Percentiles rank a stretch among this genome's conserved stretches.
These are phyloP conservation scores for Anas platyrhynchos DNA, from an alignment of 2,113 vertebrate genomes.

Conservation along the genomic window DNA sequence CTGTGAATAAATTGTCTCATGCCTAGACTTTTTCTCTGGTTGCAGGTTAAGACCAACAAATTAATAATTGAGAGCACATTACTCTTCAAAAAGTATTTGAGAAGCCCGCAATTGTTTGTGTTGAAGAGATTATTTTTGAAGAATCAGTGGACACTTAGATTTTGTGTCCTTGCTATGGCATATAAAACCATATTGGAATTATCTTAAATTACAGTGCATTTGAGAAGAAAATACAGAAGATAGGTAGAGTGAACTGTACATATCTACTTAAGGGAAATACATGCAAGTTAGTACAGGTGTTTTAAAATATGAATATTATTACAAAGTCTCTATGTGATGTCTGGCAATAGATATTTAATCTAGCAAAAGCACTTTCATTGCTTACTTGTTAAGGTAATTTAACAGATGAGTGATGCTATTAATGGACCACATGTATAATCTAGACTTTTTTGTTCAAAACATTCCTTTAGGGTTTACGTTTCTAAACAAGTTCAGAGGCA, in stretches of 20 bases:
- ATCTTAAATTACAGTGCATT: slow-evolving; percentile 38
- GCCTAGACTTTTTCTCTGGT: neutral
- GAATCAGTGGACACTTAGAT: neutral
- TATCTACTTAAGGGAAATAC: neutral
- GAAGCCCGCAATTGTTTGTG: neutral
- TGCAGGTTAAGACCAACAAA: neutral
- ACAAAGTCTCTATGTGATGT: neutral
- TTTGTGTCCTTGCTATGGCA: slow-evolving; percentile 15
- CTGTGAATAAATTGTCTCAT: neutral
- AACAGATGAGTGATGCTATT: slow-evolving; percentile 56
- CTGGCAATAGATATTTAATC: slow-evolving; percentile 10
- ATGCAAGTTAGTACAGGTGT: neutral
- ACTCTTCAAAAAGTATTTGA: neutral
- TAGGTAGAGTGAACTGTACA: neutral
- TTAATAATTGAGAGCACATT: neutral
- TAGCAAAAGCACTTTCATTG: slow-evolving; percentile 31
- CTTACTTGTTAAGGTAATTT: slow-evolving; percentile 56
- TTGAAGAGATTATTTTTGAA: neutral
- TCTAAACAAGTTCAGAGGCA: neutral
- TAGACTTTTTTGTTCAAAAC: neutral
- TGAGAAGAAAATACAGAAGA: neutral
- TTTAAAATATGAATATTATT: neutral
- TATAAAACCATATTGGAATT: neutral
- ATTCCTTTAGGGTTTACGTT: slow-evolving; percentile 20
- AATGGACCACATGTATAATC: slow-evolving; percentile 15